Conservation (phyloP, 2,797 vertebrate species). For the Trichosurus vulpecula region DNA sequence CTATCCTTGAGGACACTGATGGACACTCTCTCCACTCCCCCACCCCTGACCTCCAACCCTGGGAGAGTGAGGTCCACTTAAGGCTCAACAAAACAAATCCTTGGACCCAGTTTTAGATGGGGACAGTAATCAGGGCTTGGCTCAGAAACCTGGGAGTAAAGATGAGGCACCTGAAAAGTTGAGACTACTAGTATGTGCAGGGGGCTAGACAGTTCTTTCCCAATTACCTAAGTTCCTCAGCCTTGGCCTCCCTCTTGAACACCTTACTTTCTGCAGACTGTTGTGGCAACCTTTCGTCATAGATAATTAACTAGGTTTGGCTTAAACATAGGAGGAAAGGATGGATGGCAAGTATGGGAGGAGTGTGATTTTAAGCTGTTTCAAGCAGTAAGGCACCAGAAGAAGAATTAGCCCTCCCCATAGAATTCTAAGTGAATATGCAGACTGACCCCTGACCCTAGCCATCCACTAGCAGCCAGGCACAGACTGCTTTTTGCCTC, state of each 20-base stretch:
- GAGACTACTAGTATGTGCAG: not conserved
- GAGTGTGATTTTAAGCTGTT: not conserved
- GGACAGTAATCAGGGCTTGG: not conserved
- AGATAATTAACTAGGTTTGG: not conserved
- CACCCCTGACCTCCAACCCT: not conserved
- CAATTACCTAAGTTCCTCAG: not conserved
- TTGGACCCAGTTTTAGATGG: not conserved
- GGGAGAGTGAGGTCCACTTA: not conserved
- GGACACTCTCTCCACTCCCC: not conserved
- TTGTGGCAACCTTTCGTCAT: not conserved
- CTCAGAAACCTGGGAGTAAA: not conserved
- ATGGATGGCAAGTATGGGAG: not conserved
- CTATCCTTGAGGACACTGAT: not conserved
- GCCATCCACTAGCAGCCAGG: not conserved
- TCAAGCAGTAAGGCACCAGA: not conserved
- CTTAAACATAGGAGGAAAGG: not conserved
- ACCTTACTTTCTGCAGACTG: not conserved
- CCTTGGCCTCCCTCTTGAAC: not conserved
- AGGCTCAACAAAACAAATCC: not conserved
- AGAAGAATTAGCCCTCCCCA: not conserved
- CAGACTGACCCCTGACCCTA: too few relatives aligned
- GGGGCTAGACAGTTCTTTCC: not conserved
- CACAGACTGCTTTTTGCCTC: not conserved
- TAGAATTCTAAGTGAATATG: not conserved
- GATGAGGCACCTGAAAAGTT: not conserved